Evolutionary conservation across 2,797 vertebrate genomes (phyloP), one percentile per base, ranked within the genome.

Genomic region (Sebastes trivittatus): DNA sequence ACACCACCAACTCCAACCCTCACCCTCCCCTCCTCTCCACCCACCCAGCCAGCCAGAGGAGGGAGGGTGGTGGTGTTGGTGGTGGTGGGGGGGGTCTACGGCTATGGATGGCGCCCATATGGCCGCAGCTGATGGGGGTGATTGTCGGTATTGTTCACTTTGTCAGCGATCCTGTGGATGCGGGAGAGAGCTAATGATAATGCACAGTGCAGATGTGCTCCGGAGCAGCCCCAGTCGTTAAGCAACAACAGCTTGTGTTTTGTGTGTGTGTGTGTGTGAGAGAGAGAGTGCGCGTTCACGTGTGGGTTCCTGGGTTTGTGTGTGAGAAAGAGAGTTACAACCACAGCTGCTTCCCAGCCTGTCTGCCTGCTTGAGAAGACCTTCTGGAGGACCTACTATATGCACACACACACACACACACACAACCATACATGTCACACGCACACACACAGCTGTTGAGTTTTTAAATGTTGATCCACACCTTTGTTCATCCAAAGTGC

Each of bases 141-240:
- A 96, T 96, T 95, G 94, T 95, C 93, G 93, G 95, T 95, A 96
- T 96, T 96, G 96, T 96, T 96, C 95, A 96, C 94, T 96, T 96
- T 95, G 95, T 96, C 95, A 96, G 95, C 95, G 90, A 94, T 95
- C 93, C 94, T 95, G 93, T 93, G 88, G 92, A 94, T 92, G 94
- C 82, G 78, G 87, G 88, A 93, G 89, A 88, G 91, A 91, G 87
- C 95, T 96, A 95, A 96, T 96, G 96, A 96, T 96, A 96, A 96
- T 95, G 94, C 94, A 91, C 92, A 93, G 91, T 95, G 95, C 96
- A 96, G 96, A 96, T 96, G 96, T 96, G 95, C 89, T 93, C 87
- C 74, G 88, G 92, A 91, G 90, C 91, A 91, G 94, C 92, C 92
- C 88, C 88, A 90, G 88, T 95, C 92, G 92, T 94, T 95, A 95